These are phyloP conservation scores for Acrobasis consociella DNA, from an alignment of 2,888 invertebrate species.

Conservation along the genomic window DNA sequence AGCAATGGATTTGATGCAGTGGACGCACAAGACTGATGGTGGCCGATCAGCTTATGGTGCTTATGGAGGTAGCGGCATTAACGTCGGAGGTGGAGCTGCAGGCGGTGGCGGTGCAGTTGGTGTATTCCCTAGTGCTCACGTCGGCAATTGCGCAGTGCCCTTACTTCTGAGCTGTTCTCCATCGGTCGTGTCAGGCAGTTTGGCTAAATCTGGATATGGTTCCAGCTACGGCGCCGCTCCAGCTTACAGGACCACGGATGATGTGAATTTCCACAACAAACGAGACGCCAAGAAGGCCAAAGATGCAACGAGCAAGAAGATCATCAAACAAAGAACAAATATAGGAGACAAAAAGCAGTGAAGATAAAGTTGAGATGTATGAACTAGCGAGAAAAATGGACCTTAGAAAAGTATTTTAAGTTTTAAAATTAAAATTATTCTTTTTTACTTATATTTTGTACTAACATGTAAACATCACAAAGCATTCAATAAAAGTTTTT, in stretches of 20 bases:
- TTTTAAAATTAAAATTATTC: constrained; percentile 1
- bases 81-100: constrained; percentile 30
- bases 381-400: background rate
- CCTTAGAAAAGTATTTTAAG: background rate
- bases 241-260: constrained; percentile 59
- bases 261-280: constrained; percentile 60
- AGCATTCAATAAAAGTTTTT: constrained; percentile 21
- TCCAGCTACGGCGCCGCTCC: constrained; percentile 45
- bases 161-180: constrained; percentile 72
- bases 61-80: constrained; percentile 19
- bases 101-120: constrained; percentile 59
- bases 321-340: constrained; percentile 29
- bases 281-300: constrained; percentile 54
- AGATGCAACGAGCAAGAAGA: constrained; percentile 31
- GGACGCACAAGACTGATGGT: constrained; percentile 51
- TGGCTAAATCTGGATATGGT: constrained; percentile 55
- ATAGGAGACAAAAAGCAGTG: constrained; percentile 23
- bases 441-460: constrained; percentile 7
- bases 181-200: constrained; percentile 62
- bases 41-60: constrained; percentile 51
- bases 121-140: constrained; percentile 66
- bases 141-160: constrained; percentile 69
- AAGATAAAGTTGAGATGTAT: background rate
- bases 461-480: constrained; percentile 21
- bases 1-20: constrained; percentile 44